Evolutionary conservation across 92 coral and sea anemone genomes (phyloP), one percentile per base, ranked within the genome.

Genomic region (Actinernus sp.): DNA sequence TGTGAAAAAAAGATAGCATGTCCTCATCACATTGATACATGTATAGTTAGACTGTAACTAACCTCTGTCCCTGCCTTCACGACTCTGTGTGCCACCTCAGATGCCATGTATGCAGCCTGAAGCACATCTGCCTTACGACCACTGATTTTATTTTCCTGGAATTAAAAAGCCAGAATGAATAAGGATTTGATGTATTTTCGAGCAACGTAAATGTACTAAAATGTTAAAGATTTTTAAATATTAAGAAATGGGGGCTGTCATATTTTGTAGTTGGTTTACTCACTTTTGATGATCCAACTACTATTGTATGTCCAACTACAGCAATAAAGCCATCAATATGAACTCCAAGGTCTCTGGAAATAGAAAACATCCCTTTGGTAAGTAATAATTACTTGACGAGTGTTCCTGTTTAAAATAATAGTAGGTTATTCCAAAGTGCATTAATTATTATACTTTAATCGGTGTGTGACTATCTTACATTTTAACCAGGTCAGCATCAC

Each of bases 311-410:
- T 20, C 98, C 98, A 54, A 93, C 84, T 27, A 90, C 98, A 43
- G 98, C 97, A 33, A 93, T 91, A 58, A 66, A 93, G 5, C 98
- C 98, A 75, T 93, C 98, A 65, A 93, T 90, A 76, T 93, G 98
- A 37, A 91, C 89, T 78, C 98, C 98, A 12, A 93, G 79, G 68
- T 93, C 98, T 85, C 98, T 93, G 33, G 8, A 74, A 53, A 26
- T 34, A 55, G n/a, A n/a, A n/a, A n/a, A n/a, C n/a, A n/a, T n/a
- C n/a, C n/a, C n/a, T n/a, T n/a, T n/a, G n/a, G n/a, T n/a, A n/a
- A n/a, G n/a, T n/a, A n/a, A n/a, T n/a, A n/a, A n/a, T n/a, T n/a
- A n/a, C n/a, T n/a, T n/a, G n/a, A n/a, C n/a, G n/a, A n/a, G n/a
- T n/a, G n/a, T n/a, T n/a, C n/a, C n/a, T n/a, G n/a, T n/a, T n/a